Conservation (phyloP, 2,888 invertebrate genomes). For the Blomia tropicalis region DNA sequence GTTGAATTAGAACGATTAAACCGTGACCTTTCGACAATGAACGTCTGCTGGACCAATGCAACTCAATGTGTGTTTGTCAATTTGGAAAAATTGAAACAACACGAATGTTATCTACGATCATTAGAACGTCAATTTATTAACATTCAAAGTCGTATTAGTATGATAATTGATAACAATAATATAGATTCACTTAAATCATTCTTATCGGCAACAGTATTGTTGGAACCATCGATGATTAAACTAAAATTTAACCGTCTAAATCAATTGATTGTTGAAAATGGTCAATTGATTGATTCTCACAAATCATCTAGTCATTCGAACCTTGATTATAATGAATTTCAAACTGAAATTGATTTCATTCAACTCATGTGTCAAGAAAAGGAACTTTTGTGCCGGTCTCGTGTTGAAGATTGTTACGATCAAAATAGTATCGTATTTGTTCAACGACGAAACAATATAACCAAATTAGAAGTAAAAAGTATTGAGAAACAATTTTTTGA, state of each 20-base stretch:
- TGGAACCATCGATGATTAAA: not conserved
- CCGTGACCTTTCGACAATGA: not conserved
- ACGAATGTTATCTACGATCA: not conserved
- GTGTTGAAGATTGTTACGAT: not conserved
- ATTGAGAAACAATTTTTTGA: not conserved
- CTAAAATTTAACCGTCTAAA: not conserved
- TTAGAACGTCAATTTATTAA: not conserved
- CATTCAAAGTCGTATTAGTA: not conserved
- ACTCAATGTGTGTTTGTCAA: not conserved
- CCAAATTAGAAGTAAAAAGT: not conserved
- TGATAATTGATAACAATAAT: slow-evolving; percentile 1
- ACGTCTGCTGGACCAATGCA: not conserved
- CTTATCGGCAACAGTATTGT: not conserved
- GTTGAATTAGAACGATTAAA: not conserved
- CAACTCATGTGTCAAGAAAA: not conserved
- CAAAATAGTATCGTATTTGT: not conserved
- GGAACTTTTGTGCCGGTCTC: not conserved
- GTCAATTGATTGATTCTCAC: not conserved
- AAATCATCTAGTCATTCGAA: not conserved
- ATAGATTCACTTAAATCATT: no score
- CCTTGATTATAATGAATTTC: not conserved
- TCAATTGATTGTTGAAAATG: not conserved
- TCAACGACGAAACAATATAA: slow-evolving; percentile 6
- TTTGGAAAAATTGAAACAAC: slow-evolving; percentile 7
- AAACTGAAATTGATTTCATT: not conserved